Conservation (phyloP, 2,113 vertebrate genomes). For the Malurus elegans region DNA sequence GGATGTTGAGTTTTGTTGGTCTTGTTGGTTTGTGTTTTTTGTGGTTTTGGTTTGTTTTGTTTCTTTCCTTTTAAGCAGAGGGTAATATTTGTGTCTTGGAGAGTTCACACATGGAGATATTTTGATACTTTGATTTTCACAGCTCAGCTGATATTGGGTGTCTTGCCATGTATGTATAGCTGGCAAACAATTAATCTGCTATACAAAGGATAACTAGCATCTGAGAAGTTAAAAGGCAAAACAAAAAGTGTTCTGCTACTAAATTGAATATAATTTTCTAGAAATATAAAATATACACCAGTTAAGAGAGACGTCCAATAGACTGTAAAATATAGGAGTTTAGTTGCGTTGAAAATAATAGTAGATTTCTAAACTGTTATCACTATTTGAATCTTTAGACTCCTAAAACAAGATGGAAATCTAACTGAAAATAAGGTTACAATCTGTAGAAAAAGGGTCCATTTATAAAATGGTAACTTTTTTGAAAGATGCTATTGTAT, state of each 20-base stretch:
- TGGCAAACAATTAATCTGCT: constrained; percentile 11
- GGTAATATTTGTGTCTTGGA: background rate
- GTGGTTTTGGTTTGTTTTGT: background rate
- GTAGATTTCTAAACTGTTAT: background rate
- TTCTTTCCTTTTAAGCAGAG: background rate
- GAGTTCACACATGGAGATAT: background rate
- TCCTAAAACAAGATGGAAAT: background rate
- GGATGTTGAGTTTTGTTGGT: background rate
- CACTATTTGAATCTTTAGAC: background rate
- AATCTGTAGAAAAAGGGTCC: background rate
- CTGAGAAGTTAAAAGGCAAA: background rate
- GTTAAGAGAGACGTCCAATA: background rate
- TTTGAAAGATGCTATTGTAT: background rate
- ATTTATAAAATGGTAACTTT: background rate
- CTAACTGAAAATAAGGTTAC: background rate
- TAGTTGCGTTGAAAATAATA: background rate
- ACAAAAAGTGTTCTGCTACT: background rate
- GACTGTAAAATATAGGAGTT: background rate
- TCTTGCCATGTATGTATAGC: background rate
- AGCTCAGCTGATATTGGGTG: background rate
- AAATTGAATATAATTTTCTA: background rate
- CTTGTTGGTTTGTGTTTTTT: background rate
- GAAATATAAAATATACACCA: background rate
- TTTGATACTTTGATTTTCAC: constrained; percentile 22
- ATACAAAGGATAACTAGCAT: background rate